A percentile compares a stretch with the other conserved stretches of the same genome.
Evolutionary conservation across 2,888 invertebrate species (phyloP).

Genomic region (Pachliopta kotzebuea): DNA sequence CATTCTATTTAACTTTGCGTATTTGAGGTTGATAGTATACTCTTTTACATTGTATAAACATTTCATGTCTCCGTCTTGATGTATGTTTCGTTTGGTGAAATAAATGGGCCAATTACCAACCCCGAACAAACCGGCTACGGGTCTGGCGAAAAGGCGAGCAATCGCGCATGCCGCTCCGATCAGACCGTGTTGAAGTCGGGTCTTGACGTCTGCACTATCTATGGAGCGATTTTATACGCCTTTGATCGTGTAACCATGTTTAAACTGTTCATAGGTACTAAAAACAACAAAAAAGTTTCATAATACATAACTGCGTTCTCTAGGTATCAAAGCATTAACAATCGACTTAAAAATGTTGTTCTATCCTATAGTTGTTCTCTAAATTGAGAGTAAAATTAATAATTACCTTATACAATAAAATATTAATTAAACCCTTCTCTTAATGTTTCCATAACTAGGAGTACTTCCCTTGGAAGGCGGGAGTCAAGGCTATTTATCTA

Average conservation of each 20-base stretch:
- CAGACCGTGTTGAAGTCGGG: slow-evolving; percentile 14
- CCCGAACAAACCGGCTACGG: slow-evolving; percentile 8
- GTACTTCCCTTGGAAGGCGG: no score
- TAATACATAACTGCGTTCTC: neutral
- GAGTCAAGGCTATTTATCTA: no score
- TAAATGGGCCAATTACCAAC: slow-evolving; percentile 27
- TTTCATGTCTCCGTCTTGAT: slow-evolving; percentile 20
- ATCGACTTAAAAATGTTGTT: neutral
- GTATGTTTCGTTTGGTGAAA: slow-evolving; percentile 21
- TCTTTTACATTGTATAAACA: slow-evolving; percentile 6
- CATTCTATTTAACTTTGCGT: neutral
- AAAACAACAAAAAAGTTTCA: neutral
- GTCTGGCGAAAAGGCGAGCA: slow-evolving; percentile 15
- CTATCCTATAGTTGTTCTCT: neutral
- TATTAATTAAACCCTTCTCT: no score
- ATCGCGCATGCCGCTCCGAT: slow-evolving; percentile 16
- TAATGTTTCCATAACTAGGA: no score
- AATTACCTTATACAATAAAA: no score
- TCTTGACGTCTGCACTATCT: slow-evolving; percentile 11
- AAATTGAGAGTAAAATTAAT: neutral
- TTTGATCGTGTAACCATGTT: slow-evolving; percentile 2
- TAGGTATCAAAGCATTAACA: neutral
- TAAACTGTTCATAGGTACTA: neutral
- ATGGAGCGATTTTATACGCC: slow-evolving; percentile 5
- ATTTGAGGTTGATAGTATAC: slow-evolving; percentile 4